Conservation (phyloP, 2,888 invertebrate genomes). For the Pollenia labialis region DNA sequence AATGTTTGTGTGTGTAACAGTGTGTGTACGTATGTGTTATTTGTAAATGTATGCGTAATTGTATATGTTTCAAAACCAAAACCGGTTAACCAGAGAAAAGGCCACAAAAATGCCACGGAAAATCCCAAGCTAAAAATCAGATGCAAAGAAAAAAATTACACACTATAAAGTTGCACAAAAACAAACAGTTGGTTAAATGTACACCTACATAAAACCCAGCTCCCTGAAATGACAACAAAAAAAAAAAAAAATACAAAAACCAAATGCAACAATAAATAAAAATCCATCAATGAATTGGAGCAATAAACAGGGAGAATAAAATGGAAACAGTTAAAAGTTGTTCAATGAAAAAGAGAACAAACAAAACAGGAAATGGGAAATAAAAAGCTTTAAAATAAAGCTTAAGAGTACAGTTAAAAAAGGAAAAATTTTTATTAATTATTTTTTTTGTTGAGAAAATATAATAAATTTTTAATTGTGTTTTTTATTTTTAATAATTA, state of each 20-base stretch:
- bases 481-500: background rate
- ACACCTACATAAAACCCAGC: slow-evolving; percentile 4
- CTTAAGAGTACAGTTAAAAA: background rate
- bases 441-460: background rate
- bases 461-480: background rate
- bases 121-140: slow-evolving; percentile 83
- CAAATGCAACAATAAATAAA: slow-evolving; percentile 26
- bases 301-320: slow-evolving; percentile 4
- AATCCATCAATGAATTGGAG: slow-evolving; percentile 49
- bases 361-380: background rate
- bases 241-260: background rate
- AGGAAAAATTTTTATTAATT: background rate
- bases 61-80: slow-evolving; percentile 78
- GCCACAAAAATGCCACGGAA: slow-evolving; percentile 83
- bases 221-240: slow-evolving; percentile 14
- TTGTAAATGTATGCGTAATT: slow-evolving; percentile 61
- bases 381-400: slow-evolving; percentile 49
- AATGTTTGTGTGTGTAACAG: background rate
- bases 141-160: slow-evolving; percentile 63
- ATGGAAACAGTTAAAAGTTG: slow-evolving; percentile 44
- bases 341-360: background rate
- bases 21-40: slow-evolving; percentile 21
- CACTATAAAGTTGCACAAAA: slow-evolving; percentile 54
- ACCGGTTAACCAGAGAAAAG: slow-evolving; percentile 83
- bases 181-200: slow-evolving; percentile 49